Evolutionary conservation across 2,888 invertebrate species (phyloP).

Genomic region (Drosophila aldrichi): DNA sequence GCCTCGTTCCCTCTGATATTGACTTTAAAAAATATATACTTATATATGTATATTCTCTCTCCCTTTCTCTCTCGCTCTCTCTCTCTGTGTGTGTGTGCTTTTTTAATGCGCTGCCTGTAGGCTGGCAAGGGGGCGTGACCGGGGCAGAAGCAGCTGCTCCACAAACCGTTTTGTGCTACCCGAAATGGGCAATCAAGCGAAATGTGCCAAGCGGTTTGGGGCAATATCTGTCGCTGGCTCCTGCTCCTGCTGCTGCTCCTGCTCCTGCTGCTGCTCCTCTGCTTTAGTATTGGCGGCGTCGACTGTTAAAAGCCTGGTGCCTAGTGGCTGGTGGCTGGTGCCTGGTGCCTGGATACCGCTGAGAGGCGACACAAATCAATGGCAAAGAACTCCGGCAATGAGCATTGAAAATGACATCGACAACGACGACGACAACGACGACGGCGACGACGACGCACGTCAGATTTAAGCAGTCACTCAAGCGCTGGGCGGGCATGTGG

Average conservation of each 20-base stretch:
- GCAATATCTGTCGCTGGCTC: constrained; percentile 38
- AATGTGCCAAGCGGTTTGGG: constrained; percentile 64
- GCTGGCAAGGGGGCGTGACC: constrained; percentile 41
- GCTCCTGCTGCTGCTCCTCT: constrained; percentile 5
- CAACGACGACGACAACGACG: constrained; percentile 12
- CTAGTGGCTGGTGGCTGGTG: neutral
- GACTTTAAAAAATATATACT: constrained; percentile 47
- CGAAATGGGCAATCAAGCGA: constrained; percentile 76
- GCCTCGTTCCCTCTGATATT: constrained; percentile 43
- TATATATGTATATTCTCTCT: constrained; percentile 7
- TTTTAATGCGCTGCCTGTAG: constrained; percentile 59
- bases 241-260: neutral
- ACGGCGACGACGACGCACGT: constrained; percentile 40
- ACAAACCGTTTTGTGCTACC: constrained; percentile 51
- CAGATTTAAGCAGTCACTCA: constrained; percentile 67
- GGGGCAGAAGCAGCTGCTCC: constrained; percentile 16
- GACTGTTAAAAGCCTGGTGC: neutral
- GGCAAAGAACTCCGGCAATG: constrained; percentile 60
- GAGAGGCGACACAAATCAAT: constrained; percentile 62
- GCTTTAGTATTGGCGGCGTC: constrained; percentile 5
- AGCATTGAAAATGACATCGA: constrained; percentile 58
- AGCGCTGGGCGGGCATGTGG: constrained; percentile 17
- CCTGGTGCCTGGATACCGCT: constrained; percentile 21
- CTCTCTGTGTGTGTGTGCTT: constrained; percentile 18
- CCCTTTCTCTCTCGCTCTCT: neutral